Percentiles rank a stretch among this genome's conserved stretches.
These are phyloP conservation scores for Oreonectes daqikongensis DNA, from an alignment of 2,797 vertebrate species.

Conservation along the genomic window DNA sequence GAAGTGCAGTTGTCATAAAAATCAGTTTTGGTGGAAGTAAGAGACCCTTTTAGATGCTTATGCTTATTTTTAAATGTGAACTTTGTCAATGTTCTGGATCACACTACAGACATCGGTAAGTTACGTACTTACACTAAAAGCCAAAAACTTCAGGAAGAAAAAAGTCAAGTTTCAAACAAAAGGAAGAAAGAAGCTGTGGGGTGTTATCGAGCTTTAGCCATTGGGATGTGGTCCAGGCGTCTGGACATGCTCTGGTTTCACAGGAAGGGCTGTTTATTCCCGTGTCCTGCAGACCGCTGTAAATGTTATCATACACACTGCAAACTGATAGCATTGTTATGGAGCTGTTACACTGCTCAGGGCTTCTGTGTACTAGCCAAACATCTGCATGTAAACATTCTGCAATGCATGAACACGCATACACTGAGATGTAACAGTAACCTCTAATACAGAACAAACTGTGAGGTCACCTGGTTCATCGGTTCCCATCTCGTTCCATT, in stretches of 20 bases:
- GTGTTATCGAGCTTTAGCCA: constrained; percentile 53
- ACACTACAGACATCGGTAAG: no score
- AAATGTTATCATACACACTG: constrained; percentile 71
- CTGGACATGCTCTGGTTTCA: constrained; percentile 67
- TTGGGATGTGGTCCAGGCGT: constrained; percentile 55
- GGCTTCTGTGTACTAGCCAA: constrained; percentile 53
- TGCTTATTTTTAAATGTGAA: no score
- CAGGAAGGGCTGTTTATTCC: constrained; percentile 73
- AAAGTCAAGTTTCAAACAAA: background rate
- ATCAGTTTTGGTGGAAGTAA: no score
- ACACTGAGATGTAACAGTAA: constrained; percentile 1
- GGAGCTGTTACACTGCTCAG: constrained; percentile 56
- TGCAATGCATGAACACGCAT: constrained; percentile 37
- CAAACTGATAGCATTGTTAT: constrained; percentile 67
- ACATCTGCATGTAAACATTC: constrained; percentile 25
- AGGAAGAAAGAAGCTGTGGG: background rate
- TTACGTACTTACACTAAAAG: no score
- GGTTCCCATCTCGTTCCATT: constrained; percentile 99
- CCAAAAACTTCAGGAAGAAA: no score
- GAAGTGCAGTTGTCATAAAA: no score
- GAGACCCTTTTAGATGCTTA: no score
- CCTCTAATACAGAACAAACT: background rate
- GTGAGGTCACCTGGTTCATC: constrained; percentile 89
- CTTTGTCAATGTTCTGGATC: no score
- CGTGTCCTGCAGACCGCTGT: constrained; percentile 60